A percentile compares a stretch with the other conserved stretches of the same genome.
These are phyloP conservation scores for Bhutanitis thaidina DNA, from an alignment of 2,888 invertebrate genomes.

Conservation along the genomic window DNA sequence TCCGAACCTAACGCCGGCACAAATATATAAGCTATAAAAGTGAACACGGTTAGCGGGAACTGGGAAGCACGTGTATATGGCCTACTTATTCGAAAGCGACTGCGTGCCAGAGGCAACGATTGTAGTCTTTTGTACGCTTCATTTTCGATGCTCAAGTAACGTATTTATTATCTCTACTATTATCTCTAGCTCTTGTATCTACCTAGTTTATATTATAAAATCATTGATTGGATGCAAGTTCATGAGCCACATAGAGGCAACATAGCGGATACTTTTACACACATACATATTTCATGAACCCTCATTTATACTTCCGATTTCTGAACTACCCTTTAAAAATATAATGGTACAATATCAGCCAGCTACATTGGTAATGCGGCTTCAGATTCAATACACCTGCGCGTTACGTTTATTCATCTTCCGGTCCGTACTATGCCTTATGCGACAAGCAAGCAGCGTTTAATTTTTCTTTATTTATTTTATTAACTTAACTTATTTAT, in stretches of 20 bases:
- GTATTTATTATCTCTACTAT: too few relatives aligned
- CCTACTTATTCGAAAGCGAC: too few relatives aligned
- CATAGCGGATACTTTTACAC: neutral
- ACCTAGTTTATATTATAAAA: too few relatives aligned
- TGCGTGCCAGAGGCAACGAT: too few relatives aligned
- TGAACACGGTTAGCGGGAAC: too few relatives aligned
- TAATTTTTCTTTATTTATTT: neutral
- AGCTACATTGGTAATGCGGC: constrained; percentile 38
- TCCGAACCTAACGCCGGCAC: too few relatives aligned
- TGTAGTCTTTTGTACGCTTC: too few relatives aligned
- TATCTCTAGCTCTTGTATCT: too few relatives aligned
- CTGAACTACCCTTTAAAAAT: constrained; percentile 14
- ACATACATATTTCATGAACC: constrained; percentile 6
- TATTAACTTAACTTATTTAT: neutral
- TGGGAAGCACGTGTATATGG: too few relatives aligned
- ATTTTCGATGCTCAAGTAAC: too few relatives aligned
- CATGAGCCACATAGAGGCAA: neutral
- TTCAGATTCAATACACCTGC: constrained; percentile 55
- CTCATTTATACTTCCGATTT: constrained; percentile 13
- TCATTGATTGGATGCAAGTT: neutral
- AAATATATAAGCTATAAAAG: too few relatives aligned
- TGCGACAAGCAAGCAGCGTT: constrained; percentile 23
- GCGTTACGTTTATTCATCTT: constrained; percentile 54
- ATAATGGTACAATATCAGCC: constrained; percentile 19
- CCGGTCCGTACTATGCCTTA: constrained; percentile 31